Evolutionary conservation across 1,140 invertebrate species (phyloP), one percentile per base, ranked within the genome.

Genomic region (Acromyrmex heyeri): DNA sequence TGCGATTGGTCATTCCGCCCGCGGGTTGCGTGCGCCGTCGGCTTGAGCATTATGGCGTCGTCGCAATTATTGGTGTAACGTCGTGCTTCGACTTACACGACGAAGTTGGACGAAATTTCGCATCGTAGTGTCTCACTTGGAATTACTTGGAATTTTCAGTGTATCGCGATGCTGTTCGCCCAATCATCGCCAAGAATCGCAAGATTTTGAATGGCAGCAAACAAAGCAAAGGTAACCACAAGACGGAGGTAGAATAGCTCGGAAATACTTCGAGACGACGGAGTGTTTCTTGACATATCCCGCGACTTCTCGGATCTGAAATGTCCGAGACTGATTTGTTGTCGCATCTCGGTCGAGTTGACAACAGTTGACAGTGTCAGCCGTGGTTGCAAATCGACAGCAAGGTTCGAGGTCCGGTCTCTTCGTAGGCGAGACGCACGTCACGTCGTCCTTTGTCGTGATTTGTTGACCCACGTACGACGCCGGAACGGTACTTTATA

Each of bases 11-110:
- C 38, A 14, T 8, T 50, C 6, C 21, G 38, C 0, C 12, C 2
- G 65, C 38, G 8, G 65, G 3, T 16, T 14, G 65, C 34, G 4
- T 50, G 21, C 38, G 14, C n/a, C n/a, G 18, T 50, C 38, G 38
- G 12, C 34, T 50, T 18, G 24, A 10, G 18, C 30, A 16, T 70
- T 53, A 81, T 81, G 78, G 78, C 78, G 78, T 70, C 48, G n/a
- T 81, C 16, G 53, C 21, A 21, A 81, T 34, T 44, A 62, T 44
- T 62, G 5, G 50, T 59, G 18, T 61, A 27, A 48, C 21, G n/a
- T 67, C 21, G 38, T 48, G 65, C n/a, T 34, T 18, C 14, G 6
- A 27, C 48, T 34, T 34, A 34, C 30, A 34, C 30, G 30, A 34
- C 30, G 30, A 34, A 48, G 12, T 14, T 38, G 7, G 34, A 48